These are phyloP conservation scores for Cryptocheilus praepositus DNA, from an alignment of 2,888 invertebrate genomes.

Conservation along the genomic window DNA sequence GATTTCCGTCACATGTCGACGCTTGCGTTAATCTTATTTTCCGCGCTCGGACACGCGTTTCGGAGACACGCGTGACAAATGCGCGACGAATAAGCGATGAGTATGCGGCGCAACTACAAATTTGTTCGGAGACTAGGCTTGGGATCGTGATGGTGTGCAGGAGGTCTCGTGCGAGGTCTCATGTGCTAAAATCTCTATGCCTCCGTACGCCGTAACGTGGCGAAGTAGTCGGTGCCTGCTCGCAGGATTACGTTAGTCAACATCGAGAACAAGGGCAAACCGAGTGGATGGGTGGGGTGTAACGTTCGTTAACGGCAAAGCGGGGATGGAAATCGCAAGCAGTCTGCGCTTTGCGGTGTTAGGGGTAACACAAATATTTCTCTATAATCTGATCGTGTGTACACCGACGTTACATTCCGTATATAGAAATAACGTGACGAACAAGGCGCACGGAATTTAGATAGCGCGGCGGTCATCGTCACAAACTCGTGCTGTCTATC, in stretches of 20 bases:
- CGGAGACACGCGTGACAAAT: too few relatives aligned
- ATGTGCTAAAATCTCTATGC: slow-evolving; percentile 42
- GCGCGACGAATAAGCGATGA: too few relatives aligned
- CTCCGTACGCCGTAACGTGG: slow-evolving; percentile 28
- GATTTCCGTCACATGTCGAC: too few relatives aligned
- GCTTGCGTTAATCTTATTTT: too few relatives aligned
- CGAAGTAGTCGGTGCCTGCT: slow-evolving; percentile 16
- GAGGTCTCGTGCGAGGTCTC: slow-evolving; percentile 24
- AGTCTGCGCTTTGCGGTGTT: slow-evolving; percentile 24
- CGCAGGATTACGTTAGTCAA: slow-evolving; percentile 41
- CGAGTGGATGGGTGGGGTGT: slow-evolving; percentile 15
- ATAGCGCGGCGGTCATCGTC: slow-evolving; percentile 13
- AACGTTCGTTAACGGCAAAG: slow-evolving; percentile 41
- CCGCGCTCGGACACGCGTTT: too few relatives aligned
- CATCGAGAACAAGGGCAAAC: slow-evolving; percentile 31
- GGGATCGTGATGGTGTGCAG: not conserved
- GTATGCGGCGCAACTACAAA: too few relatives aligned
- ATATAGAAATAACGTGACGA: slow-evolving; percentile 5
- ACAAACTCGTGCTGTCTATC: slow-evolving; percentile 7
- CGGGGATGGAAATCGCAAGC: slow-evolving; percentile 28
- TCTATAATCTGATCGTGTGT: not conserved
- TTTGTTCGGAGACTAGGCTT: too few relatives aligned
- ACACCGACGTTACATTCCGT: not conserved
- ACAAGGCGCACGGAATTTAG: slow-evolving; percentile 18
- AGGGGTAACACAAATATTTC: slow-evolving; percentile 18